Percentiles rank a stretch among this genome's conserved stretches.
phyloP scores from a whole-genome alignment of 2,797 vertebrate species.

The Moxostoma hubbsi region DNA sequence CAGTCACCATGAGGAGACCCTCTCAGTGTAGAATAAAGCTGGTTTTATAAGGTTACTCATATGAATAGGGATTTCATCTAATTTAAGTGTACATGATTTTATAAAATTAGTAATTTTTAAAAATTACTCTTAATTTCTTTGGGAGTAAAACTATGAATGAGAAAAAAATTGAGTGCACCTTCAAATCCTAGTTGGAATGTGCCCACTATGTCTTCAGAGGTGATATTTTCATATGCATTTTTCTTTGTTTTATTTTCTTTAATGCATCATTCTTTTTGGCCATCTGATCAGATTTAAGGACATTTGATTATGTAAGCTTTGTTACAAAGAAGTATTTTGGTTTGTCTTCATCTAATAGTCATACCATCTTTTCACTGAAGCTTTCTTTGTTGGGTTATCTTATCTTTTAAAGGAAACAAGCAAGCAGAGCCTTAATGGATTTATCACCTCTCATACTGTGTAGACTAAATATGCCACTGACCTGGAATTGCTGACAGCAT shows the following conservation, averaged over 20 bases:
- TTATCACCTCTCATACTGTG: background rate
- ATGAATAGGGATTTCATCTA: too few relatives aligned
- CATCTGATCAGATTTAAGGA: background rate
- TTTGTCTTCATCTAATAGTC: background rate
- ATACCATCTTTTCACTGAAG: slow-evolving; percentile 3
- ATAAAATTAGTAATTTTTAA: too few relatives aligned
- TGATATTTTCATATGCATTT: background rate
- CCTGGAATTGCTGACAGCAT: background rate
- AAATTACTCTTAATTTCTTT: too few relatives aligned
- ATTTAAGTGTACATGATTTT: too few relatives aligned
- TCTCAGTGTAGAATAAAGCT: too few relatives aligned
- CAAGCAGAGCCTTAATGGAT: slow-evolving; percentile 20
- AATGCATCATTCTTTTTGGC: background rate
- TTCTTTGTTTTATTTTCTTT: background rate
- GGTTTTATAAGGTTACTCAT: too few relatives aligned
- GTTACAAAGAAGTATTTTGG: background rate
- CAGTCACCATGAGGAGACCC: too few relatives aligned
- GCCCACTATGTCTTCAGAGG: background rate
- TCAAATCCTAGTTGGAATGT: background rate
- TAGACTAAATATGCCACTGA: slow-evolving; percentile 38
- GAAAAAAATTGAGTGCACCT: too few relatives aligned
- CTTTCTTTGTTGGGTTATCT: slow-evolving; percentile 30
- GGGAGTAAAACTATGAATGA: too few relatives aligned
- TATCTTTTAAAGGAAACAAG: slow-evolving; percentile 36
- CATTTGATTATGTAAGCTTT: background rate